A percentile compares a stretch with the other conserved stretches of the same genome.
These are phyloP conservation scores for Dinoponera quadriceps DNA, from an alignment of 1,140 invertebrate species.

Conservation along the genomic window DNA sequence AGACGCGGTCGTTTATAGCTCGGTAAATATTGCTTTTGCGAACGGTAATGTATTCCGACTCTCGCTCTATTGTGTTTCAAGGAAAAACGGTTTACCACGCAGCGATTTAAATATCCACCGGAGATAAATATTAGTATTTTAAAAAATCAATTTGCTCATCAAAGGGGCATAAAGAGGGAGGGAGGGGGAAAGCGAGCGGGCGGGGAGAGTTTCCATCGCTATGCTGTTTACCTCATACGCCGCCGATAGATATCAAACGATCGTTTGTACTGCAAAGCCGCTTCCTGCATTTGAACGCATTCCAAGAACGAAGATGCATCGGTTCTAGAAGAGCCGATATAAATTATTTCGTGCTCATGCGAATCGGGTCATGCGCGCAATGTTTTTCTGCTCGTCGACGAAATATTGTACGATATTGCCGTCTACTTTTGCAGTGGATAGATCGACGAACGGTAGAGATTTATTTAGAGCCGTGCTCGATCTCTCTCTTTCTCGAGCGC, in stretches of 20 bases:
- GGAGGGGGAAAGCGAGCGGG: too few species aligned
- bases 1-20: slow-evolving; percentile 40
- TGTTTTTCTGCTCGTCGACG: slow-evolving; percentile 40
- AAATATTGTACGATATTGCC: slow-evolving; percentile 37
- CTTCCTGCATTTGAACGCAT: slow-evolving; percentile 60
- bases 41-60: slow-evolving; percentile 55
- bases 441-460: slow-evolving; percentile 7
- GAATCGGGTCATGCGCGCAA: slow-evolving; percentile 54
- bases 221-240: slow-evolving; percentile 59
- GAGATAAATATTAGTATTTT: slow-evolving; percentile 59
- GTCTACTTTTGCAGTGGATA: slow-evolving; percentile 20
- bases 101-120: slow-evolving; percentile 40
- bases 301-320: slow-evolving; percentile 61
- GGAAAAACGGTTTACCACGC: slow-evolving; percentile 24
- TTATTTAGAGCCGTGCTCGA: slow-evolving; percentile 14
- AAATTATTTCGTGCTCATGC: slow-evolving; percentile 54
- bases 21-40: slow-evolving; percentile 57
- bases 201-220: slow-evolving; percentile 21
- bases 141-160: slow-evolving; percentile 53
- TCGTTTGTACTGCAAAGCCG: slow-evolving; percentile 54
- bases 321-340: slow-evolving; percentile 52
- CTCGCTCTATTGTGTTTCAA: slow-evolving; percentile 42
- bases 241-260: slow-evolving; percentile 59
- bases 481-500: too few species aligned
- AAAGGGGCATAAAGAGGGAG: slow-evolving; percentile 24